These are phyloP conservation scores for Balaenoptera acutorostrata DNA, from an alignment of 2,113 vertebrate species.

Conservation along the genomic window DNA sequence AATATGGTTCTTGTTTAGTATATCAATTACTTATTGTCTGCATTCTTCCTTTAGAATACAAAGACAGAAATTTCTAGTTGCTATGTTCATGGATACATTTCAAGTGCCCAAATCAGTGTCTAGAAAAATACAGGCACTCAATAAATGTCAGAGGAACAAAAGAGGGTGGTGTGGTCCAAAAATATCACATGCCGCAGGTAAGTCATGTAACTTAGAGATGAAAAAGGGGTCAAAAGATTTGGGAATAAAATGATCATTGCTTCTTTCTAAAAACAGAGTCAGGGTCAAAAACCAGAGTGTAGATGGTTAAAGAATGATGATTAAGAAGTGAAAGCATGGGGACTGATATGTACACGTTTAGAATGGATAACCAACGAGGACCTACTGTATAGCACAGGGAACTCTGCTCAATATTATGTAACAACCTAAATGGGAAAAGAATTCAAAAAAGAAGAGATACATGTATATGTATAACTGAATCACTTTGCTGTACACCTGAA, in stretches of 20 bases:
- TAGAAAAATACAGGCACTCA: neutral
- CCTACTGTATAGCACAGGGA: too few relatives aligned
- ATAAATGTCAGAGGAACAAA: neutral
- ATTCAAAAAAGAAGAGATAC: too few relatives aligned
- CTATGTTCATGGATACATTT: neutral
- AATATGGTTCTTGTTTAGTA: neutral
- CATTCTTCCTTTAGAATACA: neutral
- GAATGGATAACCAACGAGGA: too few relatives aligned
- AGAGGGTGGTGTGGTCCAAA: neutral
- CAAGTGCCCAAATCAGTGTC: neutral
- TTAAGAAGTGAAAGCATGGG: neutral
- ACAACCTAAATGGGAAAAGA: too few relatives aligned
- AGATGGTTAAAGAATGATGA: neutral
- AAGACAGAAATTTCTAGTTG: neutral
- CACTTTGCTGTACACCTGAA: too few relatives aligned
- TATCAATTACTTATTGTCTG: neutral
- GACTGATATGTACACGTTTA: too few relatives aligned
- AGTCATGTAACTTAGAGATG: neutral
- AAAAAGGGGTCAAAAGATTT: neutral
- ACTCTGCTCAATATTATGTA: too few relatives aligned
- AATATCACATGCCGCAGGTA: neutral
- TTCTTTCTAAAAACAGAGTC: neutral
- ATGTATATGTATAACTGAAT: too few relatives aligned
- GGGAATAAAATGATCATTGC: neutral
- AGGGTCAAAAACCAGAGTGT: neutral